Evolutionary conservation across 2,888 invertebrate genomes (phyloP).

Genomic region (Chrysolina americana): DNA sequence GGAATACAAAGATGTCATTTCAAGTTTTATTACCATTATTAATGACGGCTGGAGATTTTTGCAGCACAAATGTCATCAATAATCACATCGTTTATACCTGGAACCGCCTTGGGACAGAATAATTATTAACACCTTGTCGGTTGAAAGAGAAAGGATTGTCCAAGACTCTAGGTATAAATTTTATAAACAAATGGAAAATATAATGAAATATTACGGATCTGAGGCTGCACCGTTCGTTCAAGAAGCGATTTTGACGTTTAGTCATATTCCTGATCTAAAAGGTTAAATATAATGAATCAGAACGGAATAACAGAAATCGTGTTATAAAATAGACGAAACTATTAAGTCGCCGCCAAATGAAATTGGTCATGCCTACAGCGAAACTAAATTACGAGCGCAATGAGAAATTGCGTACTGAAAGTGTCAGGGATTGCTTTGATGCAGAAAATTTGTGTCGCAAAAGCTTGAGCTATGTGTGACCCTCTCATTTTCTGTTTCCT

Average conservation of each 20-base stretch:
- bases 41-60: background rate
- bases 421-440: conserved; percentile 1
- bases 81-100: conserved; percentile 3
- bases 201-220: background rate
- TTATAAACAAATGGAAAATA: conserved; percentile 16
- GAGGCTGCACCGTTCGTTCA: background rate
- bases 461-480: background rate
- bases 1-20: conserved; percentile 7
- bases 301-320: background rate
- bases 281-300: conserved; percentile 14
- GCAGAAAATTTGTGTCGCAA: background rate
- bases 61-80: conserved; percentile 14
- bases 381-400: conserved; percentile 4
- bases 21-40: conserved; percentile 12
- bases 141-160: conserved; percentile 21
- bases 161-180: conserved; percentile 6
- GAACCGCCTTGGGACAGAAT: conserved; percentile 6
- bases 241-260: conserved; percentile 9
- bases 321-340: conserved; percentile 10
- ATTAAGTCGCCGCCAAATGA: conserved; percentile 3
- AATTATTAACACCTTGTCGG: conserved; percentile 16
- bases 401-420: conserved; percentile 5
- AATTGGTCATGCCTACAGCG: background rate
- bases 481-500: background rate
- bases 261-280: conserved; percentile 19